Evolutionary conservation across 2,888 invertebrate species (phyloP).

Genomic region (Cacoxenus indagator): DNA sequence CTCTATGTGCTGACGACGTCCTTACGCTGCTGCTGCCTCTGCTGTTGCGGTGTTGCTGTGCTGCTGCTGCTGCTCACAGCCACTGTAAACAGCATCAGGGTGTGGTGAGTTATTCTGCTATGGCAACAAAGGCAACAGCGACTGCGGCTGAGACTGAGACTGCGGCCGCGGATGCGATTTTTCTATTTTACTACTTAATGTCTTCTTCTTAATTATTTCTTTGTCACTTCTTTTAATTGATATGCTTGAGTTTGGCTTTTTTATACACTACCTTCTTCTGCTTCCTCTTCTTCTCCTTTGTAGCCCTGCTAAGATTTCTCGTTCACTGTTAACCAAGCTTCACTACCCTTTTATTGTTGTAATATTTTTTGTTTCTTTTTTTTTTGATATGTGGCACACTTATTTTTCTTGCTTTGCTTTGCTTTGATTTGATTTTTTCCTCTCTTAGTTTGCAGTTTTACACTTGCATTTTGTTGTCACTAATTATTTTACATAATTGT

Average conservation of each 20-base stretch:
- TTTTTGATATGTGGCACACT: constrained; percentile 37
- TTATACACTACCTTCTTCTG: constrained; percentile 22
- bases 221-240: background rate
- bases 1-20: no score
- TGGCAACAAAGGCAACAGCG: constrained; percentile 33
- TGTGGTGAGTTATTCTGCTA: constrained; percentile 64
- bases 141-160: constrained; percentile 35
- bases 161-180: constrained; percentile 23
- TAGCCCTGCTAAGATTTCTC: background rate
- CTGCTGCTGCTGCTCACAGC: background rate
- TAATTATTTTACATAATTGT: constrained; percentile 7
- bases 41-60: constrained; percentile 34
- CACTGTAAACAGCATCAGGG: constrained; percentile 62
- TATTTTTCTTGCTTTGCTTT: constrained; percentile 25
- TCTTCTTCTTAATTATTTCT: constrained; percentile 12
- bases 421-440: constrained; percentile 31
- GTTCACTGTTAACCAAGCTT: constrained; percentile 22
- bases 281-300: background rate
- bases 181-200: constrained; percentile 21
- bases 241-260: background rate
- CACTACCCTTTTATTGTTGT: constrained; percentile 3
- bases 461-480: background rate
- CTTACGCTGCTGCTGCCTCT: constrained; percentile 11
- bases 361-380: constrained; percentile 24
- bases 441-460: constrained; percentile 25